Conservation (phyloP, 2,888 invertebrate genomes). For the Luffia ferchaultella region DNA sequence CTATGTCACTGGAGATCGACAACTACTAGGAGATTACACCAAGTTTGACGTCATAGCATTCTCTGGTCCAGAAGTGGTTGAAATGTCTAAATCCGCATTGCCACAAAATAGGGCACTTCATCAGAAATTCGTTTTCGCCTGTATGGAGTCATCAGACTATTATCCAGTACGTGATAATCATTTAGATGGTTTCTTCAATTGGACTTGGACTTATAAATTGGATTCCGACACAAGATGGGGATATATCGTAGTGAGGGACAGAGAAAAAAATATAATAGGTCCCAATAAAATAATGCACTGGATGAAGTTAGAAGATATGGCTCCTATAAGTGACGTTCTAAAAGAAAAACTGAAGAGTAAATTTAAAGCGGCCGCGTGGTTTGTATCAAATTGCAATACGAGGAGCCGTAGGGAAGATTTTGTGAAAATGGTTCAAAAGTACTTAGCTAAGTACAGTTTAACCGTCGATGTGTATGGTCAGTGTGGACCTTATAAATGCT, state of each 20-base stretch:
- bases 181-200: slow-evolving; percentile 16
- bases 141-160: slow-evolving; percentile 14
- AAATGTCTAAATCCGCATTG: slow-evolving; percentile 16
- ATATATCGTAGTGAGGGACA: slow-evolving; percentile 13
- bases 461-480: slow-evolving; percentile 9
- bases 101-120: slow-evolving; percentile 24
- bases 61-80: slow-evolving; percentile 28
- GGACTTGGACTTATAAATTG: slow-evolving; percentile 18
- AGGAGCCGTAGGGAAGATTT: slow-evolving; percentile 5
- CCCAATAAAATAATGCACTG: slow-evolving; percentile 7
- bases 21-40: slow-evolving; percentile 22
- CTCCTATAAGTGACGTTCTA: background rate
- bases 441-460: slow-evolving; percentile 2
- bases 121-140: slow-evolving; percentile 33
- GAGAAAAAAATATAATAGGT: slow-evolving; percentile 1
- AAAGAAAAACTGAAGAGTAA: slow-evolving; percentile 5
- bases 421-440: slow-evolving; percentile 4
- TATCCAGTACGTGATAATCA: slow-evolving; percentile 12
- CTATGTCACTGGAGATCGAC: slow-evolving; percentile 28
- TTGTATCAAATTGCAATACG: slow-evolving; percentile 8
- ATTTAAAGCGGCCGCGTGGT: slow-evolving; percentile 9
- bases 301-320: slow-evolving; percentile 1
- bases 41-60: slow-evolving; percentile 39
- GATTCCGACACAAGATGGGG: slow-evolving; percentile 15
- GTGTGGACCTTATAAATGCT: slow-evolving; percentile 7